Base-by-base conservation (phyloP, 2,888 invertebrate species). In the Galeopsomyia nigrocyanea region DNA sequence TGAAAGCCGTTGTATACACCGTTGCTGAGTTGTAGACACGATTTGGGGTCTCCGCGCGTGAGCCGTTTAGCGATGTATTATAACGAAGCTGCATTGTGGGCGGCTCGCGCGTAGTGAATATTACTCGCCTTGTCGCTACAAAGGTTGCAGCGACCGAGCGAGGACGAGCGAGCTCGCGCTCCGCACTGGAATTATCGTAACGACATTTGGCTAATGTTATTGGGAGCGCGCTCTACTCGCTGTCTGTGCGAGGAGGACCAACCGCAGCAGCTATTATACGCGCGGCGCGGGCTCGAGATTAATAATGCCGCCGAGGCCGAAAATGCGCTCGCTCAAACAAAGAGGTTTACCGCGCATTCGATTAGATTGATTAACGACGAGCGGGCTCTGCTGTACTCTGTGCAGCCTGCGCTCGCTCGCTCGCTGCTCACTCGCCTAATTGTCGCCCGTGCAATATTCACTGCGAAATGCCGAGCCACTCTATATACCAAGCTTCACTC, bases 201-300 rank as follows among this genome's bases (percentile, higher is more conserved):
- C 78, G 80, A 80, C 79, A 79, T 82, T 82, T 80, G 77, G 78
- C 79, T 82, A 82, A 82, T 80, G 78, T 81, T 82, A 81, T 82
- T 81, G 78, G 76, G 77, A 50, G 53, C n/a, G 26, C 26, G 39
- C 39, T 39, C 39, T 1, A 3, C 13, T n/a, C n/a, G n/a, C n/a
- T n/a, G n/a, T n/a, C 7, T 39, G 1, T 39, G 49, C n/a, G 51
- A 7, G 21, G 49, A 61, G 21, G 49, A 61, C 5, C 22, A n/a
- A n/a, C 22, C 19, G 55, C 21, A 53, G 56, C 31, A 26, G 56
- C 75, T 76, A 78, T 79, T 78, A 79, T 76, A 73, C 64, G 57
- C 64, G 58, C 26, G 67, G 76, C 55, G 74, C 79, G 78, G 80
- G n/a, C n/a, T n/a, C n/a, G n/a, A n/a, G n/a, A n/a, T 81, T 81